phyloP scores from a whole-genome alignment of 1,140 invertebrate species.

The Plectrocnemia conspersa region DNA sequence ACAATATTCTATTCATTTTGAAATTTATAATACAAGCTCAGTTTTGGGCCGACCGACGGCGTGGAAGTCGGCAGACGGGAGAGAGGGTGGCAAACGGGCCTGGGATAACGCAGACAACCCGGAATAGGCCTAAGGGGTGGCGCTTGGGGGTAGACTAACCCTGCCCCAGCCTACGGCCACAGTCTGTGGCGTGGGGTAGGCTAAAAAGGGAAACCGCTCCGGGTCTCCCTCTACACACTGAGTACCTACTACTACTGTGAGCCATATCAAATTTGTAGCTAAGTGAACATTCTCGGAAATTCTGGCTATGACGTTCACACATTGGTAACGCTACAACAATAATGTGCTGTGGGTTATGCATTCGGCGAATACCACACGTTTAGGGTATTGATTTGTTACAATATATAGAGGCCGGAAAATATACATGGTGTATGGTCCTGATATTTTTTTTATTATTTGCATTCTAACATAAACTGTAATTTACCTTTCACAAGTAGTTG shows the following conservation, averaged over 20 bases:
- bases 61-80: conserved; percentile 11
- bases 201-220: conserved; percentile 11
- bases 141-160: not conserved
- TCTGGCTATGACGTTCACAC: conserved; percentile 23
- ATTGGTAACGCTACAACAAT: too few relatives aligned
- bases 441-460: too few relatives aligned
- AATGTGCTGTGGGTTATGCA: not conserved
- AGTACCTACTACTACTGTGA: too few relatives aligned
- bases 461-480: too few relatives aligned
- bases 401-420: not conserved
- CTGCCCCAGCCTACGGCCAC: not conserved
- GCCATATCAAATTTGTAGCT: conserved; percentile 22
- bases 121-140: conserved; percentile 1
- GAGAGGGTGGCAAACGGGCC: conserved; percentile 5
- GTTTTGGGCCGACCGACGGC: not conserved
- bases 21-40: not conserved
- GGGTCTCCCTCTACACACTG: not conserved
- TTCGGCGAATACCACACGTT: not conserved
- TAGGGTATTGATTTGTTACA: not conserved
- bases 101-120: conserved; percentile 10
- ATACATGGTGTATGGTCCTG: too few relatives aligned
- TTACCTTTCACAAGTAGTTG: too few relatives aligned
- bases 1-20: too few relatives aligned
- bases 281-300: conserved; percentile 29
- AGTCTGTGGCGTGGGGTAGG: conserved; percentile 16